phyloP scores from a whole-genome alignment of 2,113 vertebrate genomes.

The Prionailurus bengalensis region DNA sequence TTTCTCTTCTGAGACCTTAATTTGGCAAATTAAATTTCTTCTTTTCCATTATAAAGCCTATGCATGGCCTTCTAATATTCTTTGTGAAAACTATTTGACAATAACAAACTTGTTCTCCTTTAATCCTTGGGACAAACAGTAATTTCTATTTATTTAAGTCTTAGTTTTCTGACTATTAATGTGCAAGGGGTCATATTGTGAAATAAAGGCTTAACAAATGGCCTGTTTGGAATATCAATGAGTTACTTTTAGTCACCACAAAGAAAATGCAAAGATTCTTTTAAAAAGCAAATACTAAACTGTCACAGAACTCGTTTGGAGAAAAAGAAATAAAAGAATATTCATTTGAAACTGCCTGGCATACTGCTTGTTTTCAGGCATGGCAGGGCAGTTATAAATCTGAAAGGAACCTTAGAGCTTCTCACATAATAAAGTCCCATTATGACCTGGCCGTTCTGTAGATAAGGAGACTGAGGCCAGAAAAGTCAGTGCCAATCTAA shows the following conservation, averaged over 20 bases:
- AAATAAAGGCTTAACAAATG: conserved; percentile 82
- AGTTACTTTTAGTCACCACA: conserved; percentile 77
- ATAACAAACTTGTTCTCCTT: conserved; percentile 82
- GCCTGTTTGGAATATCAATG: conserved; percentile 82
- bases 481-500: neutral
- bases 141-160: conserved; percentile 83
- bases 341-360: neutral
- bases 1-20: conserved; percentile 63
- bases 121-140: conserved; percentile 84
- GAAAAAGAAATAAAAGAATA: conserved; percentile 55
- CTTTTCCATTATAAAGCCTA: conserved; percentile 59
- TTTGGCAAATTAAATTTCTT: conserved; percentile 70
- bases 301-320: conserved; percentile 49
- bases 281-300: conserved; percentile 73
- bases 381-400: neutral
- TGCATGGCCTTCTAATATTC: conserved; percentile 77
- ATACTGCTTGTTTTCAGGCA: conserved; percentile 12
- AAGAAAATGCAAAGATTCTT: conserved; percentile 70
- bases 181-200: conserved; percentile 80
- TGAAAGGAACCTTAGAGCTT: neutral
- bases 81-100: conserved; percentile 79
- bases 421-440: neutral
- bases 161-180: conserved; percentile 84
- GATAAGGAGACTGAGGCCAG: neutral
- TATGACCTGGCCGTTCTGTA: neutral